Evolutionary conservation across 2,888 invertebrate genomes (phyloP).

Genomic region (Agrochola lota): DNA sequence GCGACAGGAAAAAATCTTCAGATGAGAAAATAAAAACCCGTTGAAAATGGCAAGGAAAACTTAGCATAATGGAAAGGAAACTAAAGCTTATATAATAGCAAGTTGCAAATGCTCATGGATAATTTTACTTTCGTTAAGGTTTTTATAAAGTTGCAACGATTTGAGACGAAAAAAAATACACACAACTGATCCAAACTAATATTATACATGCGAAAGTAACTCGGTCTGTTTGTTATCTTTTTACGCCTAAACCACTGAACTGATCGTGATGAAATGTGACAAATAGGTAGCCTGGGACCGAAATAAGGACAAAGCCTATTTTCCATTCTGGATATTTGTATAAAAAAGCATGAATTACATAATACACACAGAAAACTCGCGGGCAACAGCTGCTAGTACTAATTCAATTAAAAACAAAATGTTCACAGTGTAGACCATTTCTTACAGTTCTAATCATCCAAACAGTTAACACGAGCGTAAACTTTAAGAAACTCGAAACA

Average conservation of each 20-base stretch:
- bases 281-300: background rate
- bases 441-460: conserved; percentile 14
- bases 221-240: background rate
- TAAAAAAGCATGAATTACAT: background rate
- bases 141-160: background rate
- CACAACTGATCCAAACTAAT: background rate
- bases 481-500: conserved; percentile 28
- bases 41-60: conserved; percentile 8
- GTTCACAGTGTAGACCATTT: background rate
- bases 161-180: background rate
- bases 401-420: background rate
- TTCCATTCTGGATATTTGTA: too few relatives aligned
- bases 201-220: background rate
- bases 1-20: conserved; percentile 42
- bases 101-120: background rate
- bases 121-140: background rate
- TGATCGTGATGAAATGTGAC: too few relatives aligned
- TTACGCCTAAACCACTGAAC: background rate
- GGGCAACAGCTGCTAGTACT: background rate
- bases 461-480: conserved; percentile 20
- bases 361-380: background rate
- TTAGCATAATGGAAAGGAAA: background rate
- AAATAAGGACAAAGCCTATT: background rate
- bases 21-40: conserved; percentile 1
- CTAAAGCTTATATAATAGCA: background rate